Base-by-base conservation (phyloP, 2,888 invertebrate species). In the Nebria brevicollis region DNA sequence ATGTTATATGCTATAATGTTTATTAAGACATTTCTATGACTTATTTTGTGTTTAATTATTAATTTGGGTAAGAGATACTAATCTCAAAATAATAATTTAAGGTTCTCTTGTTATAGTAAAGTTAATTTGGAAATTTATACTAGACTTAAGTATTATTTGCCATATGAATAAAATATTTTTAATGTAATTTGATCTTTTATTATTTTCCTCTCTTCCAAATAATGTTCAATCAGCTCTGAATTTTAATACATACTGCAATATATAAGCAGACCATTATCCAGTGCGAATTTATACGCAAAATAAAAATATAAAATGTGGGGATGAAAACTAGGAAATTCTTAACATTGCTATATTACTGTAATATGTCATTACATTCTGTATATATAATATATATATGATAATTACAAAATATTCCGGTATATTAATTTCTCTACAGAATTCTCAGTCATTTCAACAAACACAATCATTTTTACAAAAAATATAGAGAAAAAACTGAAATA, bases 381-480 rank as follows among this genome's bases (percentile, higher is more conserved):
- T 73, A 73, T 34, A 34, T 34, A 34, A 20, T 34, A 42, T 73
- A 73, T 73, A 78, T 74, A 75, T 77, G 72, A 41, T 75, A 80
- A 70, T 80, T 80, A 80, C 75, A 80, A 80, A 80, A 80, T 80
- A 80, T 80, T 75, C 75, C 68, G 42, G 54, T 75, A 78, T 78
- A 80, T 80, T 80, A 54, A 41, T 78, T 78, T 70, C 75, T 75
- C 66, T 75, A 80, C 70, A 25, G 7, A 54, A 66, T 66, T 75
- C 68, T 80, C 79, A 80, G 79, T 80, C 79, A 74, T 80, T 80
- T 65, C 68, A 72, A 79, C 73, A 72, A 73, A 34, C 70, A 70
- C 70, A 70, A 70, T 26, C 70, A 11, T 25, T 34, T 70, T 26
- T 26, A 70, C 70, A 70, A 4, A 70, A 70, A 70, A 70, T 70